Evolutionary conservation across 2,113 vertebrate species (phyloP), one percentile per base, ranked within the genome.

Genomic region (Gymnogyps californianus): DNA sequence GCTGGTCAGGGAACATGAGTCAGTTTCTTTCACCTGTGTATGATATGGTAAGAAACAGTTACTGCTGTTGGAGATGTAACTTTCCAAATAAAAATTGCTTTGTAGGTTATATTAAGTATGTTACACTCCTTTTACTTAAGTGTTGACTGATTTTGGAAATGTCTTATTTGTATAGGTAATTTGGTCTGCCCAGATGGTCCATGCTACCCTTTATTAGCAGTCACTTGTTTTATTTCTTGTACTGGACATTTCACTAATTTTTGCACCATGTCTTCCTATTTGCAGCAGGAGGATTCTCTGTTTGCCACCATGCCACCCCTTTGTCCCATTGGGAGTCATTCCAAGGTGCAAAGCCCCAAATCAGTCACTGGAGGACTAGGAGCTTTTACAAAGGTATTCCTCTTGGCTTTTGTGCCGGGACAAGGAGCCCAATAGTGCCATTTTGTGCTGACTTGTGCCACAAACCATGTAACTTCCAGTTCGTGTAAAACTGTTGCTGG

Each of bases 281-380:
- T 21, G 25, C 93, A 98, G 98, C 98, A 99, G 96, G 98, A 99
- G 72, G 98, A 99, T 83, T 98, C 98, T 88, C 95, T 98, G 34
- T 99, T 99, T 95, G 98, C 98, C 59, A 98, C 98, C 24, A 99
- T 99, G 98, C 98, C 98, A 42, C 98, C 98, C 54, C 98, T 99
- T 79, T 98, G 98, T 94, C 98, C 98, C 57, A 99, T 99, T 79
- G 98, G 98, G 91, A 99, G 98, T 97, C 98, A 98, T 72, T 97
- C 98, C 79, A 98, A 98, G 85, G 98, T 98, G 51, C 98, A 99
- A 26, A 99, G 98, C 90, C 98, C 98, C 83, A 99, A 98, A 93
- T 97, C 98, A 4, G 81, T 98, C 80, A 97, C 98, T 38, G 98
- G 98, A 97, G 98, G 98, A 94, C 98, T 98, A 54, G 98, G 98